Percentiles rank a stretch among this genome's conserved stretches.
Conservation (phyloP, 2,113 vertebrate genomes). For the Hippocampus mohnikei region DNA sequence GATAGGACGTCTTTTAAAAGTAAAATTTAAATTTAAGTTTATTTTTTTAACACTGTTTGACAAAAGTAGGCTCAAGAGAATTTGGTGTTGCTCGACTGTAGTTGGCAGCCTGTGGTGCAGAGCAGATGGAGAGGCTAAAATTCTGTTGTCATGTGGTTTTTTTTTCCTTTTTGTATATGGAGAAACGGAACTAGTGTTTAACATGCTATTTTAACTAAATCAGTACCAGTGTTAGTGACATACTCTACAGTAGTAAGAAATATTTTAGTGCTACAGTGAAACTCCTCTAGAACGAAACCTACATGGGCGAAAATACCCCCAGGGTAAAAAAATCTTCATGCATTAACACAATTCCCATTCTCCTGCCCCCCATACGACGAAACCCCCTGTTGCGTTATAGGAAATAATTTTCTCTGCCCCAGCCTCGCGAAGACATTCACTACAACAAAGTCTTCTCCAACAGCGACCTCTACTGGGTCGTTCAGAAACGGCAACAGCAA, state of each 20-base stretch:
- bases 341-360: no score
- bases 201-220: slow-evolving; percentile 1
- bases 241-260: slow-evolving; percentile 37
- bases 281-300: no score
- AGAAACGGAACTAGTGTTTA: slow-evolving; percentile 17
- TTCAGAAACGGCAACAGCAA: no score
- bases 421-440: no score
- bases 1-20: not conserved
- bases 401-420: no score
- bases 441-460: no score
- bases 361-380: no score
- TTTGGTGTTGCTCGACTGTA: slow-evolving; percentile 26
- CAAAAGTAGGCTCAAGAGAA: not conserved
- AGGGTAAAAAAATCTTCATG: no score
- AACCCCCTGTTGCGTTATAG: no score
- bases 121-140: not conserved
- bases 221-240: not conserved
- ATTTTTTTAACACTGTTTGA: not conserved
- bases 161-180: slow-evolving; percentile 6
- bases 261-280: no score
- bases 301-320: no score
- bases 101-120: slow-evolving; percentile 39
- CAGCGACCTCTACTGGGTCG: no score
- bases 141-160: not conserved
- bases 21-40: not conserved